Percentiles rank a stretch among this genome's conserved stretches.
These are phyloP conservation scores for Naso thynnoides DNA, from an alignment of 2,797 vertebrate genomes.

Conservation along the genomic window DNA sequence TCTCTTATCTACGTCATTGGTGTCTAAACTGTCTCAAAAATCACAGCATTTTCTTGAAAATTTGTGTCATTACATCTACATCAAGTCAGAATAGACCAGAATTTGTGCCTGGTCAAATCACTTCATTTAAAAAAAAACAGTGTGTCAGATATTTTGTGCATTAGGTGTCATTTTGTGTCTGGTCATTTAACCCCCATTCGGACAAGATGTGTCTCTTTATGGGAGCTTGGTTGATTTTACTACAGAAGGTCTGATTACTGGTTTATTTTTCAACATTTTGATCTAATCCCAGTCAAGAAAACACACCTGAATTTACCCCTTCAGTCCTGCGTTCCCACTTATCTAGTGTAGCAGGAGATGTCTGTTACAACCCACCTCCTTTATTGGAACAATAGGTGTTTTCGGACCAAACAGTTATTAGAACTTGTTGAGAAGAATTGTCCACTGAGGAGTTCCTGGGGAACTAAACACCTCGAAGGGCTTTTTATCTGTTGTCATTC, in stretches of 20 bases:
- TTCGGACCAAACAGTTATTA: too few species aligned
- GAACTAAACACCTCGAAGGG: too few species aligned
- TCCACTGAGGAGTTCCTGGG: too few species aligned
- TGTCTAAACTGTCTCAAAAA: not conserved
- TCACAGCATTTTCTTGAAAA: not conserved
- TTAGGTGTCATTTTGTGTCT: slow-evolving; percentile 1
- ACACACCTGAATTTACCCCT: not conserved
- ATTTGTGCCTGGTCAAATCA: not conserved
- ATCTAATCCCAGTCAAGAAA: too few species aligned
- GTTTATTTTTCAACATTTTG: too few species aligned
- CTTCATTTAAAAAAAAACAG: not conserved
- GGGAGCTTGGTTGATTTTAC: not conserved
- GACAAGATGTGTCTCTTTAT: not conserved
- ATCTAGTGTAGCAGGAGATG: not conserved
- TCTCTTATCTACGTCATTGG: not conserved
- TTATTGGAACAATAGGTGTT: too few species aligned
- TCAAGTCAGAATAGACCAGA: not conserved
- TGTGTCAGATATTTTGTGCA: slow-evolving; percentile 29
- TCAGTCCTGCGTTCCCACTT: not conserved
- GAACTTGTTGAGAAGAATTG: too few species aligned
- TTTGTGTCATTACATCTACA: not conserved
- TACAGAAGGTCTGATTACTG: too few species aligned
- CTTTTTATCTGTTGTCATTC: too few species aligned
- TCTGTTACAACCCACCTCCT: not conserved
- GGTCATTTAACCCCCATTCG: not conserved